Evolutionary conservation across 2,888 invertebrate genomes (phyloP).

Genomic region (Epistrophella euchroma): DNA sequence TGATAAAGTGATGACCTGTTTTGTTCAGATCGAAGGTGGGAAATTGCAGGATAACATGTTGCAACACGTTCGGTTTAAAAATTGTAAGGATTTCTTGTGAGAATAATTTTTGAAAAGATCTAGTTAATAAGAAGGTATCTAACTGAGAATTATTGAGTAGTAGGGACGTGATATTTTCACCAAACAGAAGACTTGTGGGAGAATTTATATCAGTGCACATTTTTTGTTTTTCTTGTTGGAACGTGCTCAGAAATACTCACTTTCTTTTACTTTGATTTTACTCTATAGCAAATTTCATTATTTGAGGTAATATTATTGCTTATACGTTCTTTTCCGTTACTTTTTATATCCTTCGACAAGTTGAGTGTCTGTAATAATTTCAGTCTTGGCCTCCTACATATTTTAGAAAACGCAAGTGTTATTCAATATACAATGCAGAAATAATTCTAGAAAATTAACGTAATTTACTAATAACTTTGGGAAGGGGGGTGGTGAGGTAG

Average conservation of each 20-base stretch:
- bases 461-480: too few relatives aligned
- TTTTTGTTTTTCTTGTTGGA: not conserved
- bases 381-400: too few relatives aligned
- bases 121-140: not conserved
- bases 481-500: too few relatives aligned
- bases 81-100: conserved; percentile 4
- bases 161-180: conserved; percentile 49
- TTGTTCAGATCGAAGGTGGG: conserved; percentile 26
- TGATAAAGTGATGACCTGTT: conserved; percentile 49
- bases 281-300: not conserved
- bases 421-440: too few relatives aligned
- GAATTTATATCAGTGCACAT: conserved; percentile 12
- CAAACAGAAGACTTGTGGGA: conserved; percentile 45
- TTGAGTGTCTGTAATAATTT: too few relatives aligned
- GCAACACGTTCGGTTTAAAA: conserved; percentile 52
- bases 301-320: too few relatives aligned
- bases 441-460: too few relatives aligned
- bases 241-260: conserved; percentile 23
- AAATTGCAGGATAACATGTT: conserved; percentile 58
- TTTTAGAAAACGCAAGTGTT: too few relatives aligned
- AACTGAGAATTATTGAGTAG: not conserved
- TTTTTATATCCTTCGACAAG: too few relatives aligned
- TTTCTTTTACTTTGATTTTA: not conserved
- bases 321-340: too few relatives aligned
- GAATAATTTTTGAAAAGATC: conserved; percentile 5